Percentiles rank a stretch among this genome's conserved stretches.
These are phyloP conservation scores for Amblyjoppa fuscipennis DNA, from an alignment of 2,888 invertebrate species.

Conservation along the genomic window DNA sequence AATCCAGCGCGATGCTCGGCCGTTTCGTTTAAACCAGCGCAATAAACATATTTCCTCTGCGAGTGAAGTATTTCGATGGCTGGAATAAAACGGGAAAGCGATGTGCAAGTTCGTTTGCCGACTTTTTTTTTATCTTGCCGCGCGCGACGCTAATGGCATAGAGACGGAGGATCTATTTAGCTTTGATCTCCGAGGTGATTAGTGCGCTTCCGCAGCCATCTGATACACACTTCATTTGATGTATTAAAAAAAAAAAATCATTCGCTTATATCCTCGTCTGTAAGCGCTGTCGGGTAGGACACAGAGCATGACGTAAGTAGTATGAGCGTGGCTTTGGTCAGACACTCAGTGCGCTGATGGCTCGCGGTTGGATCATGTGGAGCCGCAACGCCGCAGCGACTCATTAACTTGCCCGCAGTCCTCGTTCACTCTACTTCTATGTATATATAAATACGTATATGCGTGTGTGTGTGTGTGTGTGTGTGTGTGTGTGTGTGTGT, in stretches of 20 bases:
- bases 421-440: constrained; percentile 23
- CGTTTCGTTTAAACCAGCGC: no score
- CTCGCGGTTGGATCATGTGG: constrained; percentile 53
- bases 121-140: constrained; percentile 7
- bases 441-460: constrained; percentile 10
- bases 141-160: constrained; percentile 22
- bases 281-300: not conserved
- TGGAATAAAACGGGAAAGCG: not conserved
- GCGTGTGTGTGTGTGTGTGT: not conserved
- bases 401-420: constrained; percentile 57
- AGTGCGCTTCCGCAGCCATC: constrained; percentile 38
- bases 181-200: constrained; percentile 63
- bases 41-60: no score
- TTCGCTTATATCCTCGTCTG: not conserved
- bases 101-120: not conserved
- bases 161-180: constrained; percentile 42
- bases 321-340: constrained; percentile 57
- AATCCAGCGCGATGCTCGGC: no score
- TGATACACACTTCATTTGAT: constrained; percentile 26
- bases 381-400: constrained; percentile 55
- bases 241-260: constrained; percentile 9
- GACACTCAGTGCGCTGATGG: constrained; percentile 53
- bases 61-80: no score
- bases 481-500: no score
- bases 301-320: constrained; percentile 46